Percentiles rank a stretch among this genome's conserved stretches.
Conservation (phyloP, 30 jellyfish, hydroid and myxozoan genomes). For the Morbakka virulenta region DNA sequence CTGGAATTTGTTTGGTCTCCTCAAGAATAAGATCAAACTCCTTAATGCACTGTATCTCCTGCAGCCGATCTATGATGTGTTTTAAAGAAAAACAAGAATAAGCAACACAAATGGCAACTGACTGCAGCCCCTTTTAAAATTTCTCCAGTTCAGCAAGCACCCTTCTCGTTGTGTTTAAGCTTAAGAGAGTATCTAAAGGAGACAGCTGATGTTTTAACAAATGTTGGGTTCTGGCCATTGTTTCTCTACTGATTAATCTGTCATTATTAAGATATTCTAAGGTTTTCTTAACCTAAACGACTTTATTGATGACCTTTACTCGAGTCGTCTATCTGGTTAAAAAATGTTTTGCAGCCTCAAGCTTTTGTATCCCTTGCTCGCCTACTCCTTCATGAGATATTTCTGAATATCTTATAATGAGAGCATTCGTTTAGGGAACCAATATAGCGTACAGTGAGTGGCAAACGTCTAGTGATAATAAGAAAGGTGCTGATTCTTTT, state of each 20-base stretch:
- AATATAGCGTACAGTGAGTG: neutral
- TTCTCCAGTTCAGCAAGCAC: too few relatives aligned
- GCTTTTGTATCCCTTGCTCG: neutral
- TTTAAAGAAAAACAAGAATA: too few relatives aligned
- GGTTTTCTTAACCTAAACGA: neutral
- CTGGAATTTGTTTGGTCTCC: too few relatives aligned
- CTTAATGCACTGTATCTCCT: too few relatives aligned
- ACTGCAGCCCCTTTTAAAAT: too few relatives aligned
- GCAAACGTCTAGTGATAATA: neutral
- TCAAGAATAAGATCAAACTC: too few relatives aligned
- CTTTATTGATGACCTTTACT: too few relatives aligned
- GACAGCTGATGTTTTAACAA: neutral
- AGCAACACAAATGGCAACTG: too few relatives aligned
- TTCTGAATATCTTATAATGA: neutral
- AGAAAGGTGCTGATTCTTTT: neutral
- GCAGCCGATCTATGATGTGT: too few relatives aligned
- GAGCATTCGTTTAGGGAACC: neutral
- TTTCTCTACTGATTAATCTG: neutral
- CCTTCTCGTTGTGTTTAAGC: neutral
- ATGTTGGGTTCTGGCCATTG: too few relatives aligned
- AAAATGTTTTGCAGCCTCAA: neutral
- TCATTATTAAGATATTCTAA: neutral
- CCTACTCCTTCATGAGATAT: neutral
- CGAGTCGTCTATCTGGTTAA: neutral
- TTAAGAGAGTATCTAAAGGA: neutral